A percentile compares a stretch with the other conserved stretches of the same genome.
phyloP scores from a whole-genome alignment of 2,888 invertebrate species.

The Ferrisia virgata region DNA sequence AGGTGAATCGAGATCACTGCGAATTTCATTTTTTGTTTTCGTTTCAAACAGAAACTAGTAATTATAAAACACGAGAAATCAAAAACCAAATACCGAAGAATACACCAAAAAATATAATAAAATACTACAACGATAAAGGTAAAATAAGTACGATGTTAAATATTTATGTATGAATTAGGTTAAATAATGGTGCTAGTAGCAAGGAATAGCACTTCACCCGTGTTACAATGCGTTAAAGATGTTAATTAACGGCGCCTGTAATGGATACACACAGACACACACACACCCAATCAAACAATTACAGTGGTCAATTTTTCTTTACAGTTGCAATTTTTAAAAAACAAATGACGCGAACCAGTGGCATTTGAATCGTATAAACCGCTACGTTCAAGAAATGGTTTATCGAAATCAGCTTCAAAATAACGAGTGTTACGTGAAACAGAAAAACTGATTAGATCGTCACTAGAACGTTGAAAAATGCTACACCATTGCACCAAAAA shows the following conservation, averaged over 20 bases:
- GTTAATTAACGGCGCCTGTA: slow-evolving; percentile 44
- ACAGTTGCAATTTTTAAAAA: no score
- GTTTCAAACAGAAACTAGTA: background rate
- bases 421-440: no score
- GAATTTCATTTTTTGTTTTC: background rate
- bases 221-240: slow-evolving; percentile 38
- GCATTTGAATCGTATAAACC: no score
- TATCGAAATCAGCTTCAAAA: no score
- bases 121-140: background rate
- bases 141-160: slow-evolving; percentile 1
- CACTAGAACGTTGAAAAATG: no score
- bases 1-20: background rate
- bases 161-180: background rate
- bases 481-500: no score
- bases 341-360: background rate
- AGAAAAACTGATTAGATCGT: no score
- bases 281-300: background rate
- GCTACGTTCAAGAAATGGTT: no score
- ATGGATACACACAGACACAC: slow-evolving; percentile 25
- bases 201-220: slow-evolving; percentile 42
- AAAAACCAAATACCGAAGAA: background rate
- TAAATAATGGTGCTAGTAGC: slow-evolving; percentile 31
- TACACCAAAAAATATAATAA: background rate
- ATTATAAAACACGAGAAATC: background rate
- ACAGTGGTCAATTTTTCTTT: no score